Base-by-base conservation (phyloP, 2,797 vertebrate genomes). In the Aphelocoma californica region DNA sequence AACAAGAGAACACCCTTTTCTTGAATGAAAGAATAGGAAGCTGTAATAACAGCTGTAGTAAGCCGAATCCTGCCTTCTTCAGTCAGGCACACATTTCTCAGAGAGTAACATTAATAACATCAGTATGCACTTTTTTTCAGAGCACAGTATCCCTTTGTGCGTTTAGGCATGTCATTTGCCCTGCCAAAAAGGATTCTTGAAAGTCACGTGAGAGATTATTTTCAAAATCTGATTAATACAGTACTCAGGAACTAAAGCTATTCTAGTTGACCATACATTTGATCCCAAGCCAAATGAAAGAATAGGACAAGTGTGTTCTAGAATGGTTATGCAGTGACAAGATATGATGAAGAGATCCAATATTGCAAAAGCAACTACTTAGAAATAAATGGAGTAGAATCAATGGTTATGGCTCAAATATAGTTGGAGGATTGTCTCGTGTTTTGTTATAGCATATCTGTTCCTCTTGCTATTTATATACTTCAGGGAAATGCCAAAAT, bases 381-480 rank as follows among this genome's bases (percentile, higher is more conserved):
- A 87, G 67, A 94, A 87, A 81, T 71, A 92, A 94, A 92, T 86
- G 36, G 45, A 53, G 54, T 93, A 95, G 44, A 96, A 93, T 95
- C 81, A 92, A 65, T 96, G 75, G 62, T 92, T 97, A 66, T 64
- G 91, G 44, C 73, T 94, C 81, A 95, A 94, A 92, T 90, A 81
- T 87, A 75, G 67, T 81, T 72, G n/a, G 65, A 94, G n/a, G 88
- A 80, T 71, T 94, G 36, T 32, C 57, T 96, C 56, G 23, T 20
- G 3, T 95, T 90, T 91, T 94, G 45, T 96, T 84, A 81, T 40
- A 93, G 84, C 17, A 2, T 36, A 82, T 81, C 66, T 95, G 18
- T 47, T 96, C 77, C 65, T 51, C n/a, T 96, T 95, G 79, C 94
- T 95, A 87, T 97, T 97, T 97, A 91, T 96, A 87, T 81, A 83